These are phyloP conservation scores for Heliconius hortense DNA, from an alignment of 2,888 invertebrate species.

Conservation along the genomic window DNA sequence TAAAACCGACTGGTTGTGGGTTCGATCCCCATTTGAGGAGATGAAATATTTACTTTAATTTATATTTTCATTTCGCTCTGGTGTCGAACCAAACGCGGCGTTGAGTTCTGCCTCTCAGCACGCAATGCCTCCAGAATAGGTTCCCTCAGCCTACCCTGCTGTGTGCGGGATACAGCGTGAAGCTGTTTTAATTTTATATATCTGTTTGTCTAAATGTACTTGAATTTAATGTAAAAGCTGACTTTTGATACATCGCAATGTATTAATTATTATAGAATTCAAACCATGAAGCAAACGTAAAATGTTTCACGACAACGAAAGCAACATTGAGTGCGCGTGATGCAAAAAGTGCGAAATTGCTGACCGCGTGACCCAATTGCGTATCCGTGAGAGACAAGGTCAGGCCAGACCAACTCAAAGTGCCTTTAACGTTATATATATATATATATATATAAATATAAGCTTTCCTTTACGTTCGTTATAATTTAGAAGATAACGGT, in stretches of 20 bases:
- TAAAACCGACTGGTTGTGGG: no score
- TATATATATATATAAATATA: neutral
- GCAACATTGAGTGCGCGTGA: slow-evolving; percentile 18
- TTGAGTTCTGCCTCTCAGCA: no score
- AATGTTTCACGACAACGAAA: slow-evolving; percentile 23
- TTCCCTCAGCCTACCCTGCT: no score
- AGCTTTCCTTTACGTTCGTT: neutral
- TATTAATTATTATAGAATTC: neutral
- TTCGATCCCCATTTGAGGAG: no score
- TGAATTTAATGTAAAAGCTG: no score
- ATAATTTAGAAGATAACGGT: neutral
- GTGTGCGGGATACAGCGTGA: no score
- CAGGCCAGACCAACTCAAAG: slow-evolving; percentile 42
- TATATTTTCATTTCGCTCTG: no score
- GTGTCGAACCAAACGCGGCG: no score
- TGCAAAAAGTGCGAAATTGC: slow-evolving; percentile 52
- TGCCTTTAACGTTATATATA: slow-evolving; percentile 1
- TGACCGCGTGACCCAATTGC: slow-evolving; percentile 71
- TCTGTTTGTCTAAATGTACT: neutral
- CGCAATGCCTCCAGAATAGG: no score
- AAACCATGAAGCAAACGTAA: slow-evolving; percentile 11
- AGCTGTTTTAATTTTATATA: neutral
- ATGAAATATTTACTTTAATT: no score
- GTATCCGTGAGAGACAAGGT: slow-evolving; percentile 74
- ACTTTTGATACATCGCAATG: neutral